Evolutionary conservation across 2,797 vertebrate species (phyloP).

Genomic region (Schizopygopsis pylzovi): DNA sequence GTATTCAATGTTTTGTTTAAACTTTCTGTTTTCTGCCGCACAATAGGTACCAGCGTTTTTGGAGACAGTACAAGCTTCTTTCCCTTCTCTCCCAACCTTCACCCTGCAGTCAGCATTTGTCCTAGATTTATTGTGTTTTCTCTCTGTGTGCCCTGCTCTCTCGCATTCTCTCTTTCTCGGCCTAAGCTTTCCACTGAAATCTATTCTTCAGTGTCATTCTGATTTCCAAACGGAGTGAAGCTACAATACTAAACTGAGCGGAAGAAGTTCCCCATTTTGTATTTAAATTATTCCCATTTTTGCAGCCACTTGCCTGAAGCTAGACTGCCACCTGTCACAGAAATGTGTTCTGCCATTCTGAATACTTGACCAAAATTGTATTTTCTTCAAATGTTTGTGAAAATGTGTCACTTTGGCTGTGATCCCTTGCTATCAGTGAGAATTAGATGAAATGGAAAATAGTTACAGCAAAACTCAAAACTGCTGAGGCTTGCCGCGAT

Average conservation of each 20-base stretch:
- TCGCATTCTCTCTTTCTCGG: constrained; percentile 32
- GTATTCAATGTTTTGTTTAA: too few relatives aligned
- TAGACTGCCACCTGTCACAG: constrained; percentile 25
- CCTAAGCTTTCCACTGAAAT: constrained; percentile 57
- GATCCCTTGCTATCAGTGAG: constrained; percentile 16
- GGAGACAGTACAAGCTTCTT: constrained; percentile 44
- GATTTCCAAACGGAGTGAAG: constrained; percentile 60
- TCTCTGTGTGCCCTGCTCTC: constrained; percentile 30
- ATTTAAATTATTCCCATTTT: constrained; percentile 25
- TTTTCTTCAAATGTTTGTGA: constrained; percentile 36
- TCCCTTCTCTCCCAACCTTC: constrained; percentile 67
- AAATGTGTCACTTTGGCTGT: constrained; percentile 32
- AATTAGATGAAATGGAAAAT: background rate
- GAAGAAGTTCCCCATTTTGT: constrained; percentile 47
- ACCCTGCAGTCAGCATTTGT: constrained; percentile 78
- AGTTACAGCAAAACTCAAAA: background rate
- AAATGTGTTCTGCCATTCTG: constrained; percentile 29
- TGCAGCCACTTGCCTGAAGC: constrained; percentile 17
- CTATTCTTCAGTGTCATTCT: constrained; percentile 60
- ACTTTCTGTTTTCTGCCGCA: constrained; percentile 57
- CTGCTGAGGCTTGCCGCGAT: background rate
- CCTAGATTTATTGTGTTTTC: constrained; percentile 73
- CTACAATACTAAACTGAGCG: constrained; percentile 21
- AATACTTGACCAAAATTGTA: constrained; percentile 11
- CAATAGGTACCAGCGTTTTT: constrained; percentile 57